Evolutionary conservation across 2,797 vertebrate genomes (phyloP).

Genomic region (Pelochelys cantorii): DNA sequence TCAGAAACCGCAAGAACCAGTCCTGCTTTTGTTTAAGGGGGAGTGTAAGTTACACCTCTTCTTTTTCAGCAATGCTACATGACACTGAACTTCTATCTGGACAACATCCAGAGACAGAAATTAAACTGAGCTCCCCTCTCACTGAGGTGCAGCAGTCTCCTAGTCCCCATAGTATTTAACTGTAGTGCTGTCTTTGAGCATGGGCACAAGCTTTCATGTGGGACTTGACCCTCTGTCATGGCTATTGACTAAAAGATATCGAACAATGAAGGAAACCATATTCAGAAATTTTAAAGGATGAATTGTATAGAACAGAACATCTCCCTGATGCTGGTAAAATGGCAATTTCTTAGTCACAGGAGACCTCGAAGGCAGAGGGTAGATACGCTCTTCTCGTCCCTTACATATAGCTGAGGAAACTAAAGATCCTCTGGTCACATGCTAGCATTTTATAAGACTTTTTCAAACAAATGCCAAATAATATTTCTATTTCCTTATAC

Average conservation of each 20-base stretch:
- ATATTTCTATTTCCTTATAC: not conserved
- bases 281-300: not conserved
- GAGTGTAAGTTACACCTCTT: not conserved
- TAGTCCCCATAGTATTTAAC: not conserved
- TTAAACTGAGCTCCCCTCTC: not conserved
- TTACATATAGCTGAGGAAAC: not conserved
- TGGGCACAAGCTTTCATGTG: not conserved
- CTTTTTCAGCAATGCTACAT: not conserved
- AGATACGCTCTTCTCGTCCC: not conserved
- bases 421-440: not conserved
- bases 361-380: not conserved
- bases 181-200: not conserved
- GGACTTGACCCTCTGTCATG: not conserved
- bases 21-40: not conserved
- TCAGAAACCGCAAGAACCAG: not conserved
- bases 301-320: not conserved
- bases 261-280: not conserved
- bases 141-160: not conserved
- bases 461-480: not conserved
- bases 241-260: not conserved
- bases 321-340: not conserved
- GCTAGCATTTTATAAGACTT: not conserved
- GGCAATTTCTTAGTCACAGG: rapidly evolving
- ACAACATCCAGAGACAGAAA: not conserved
- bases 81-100: not conserved